A percentile compares a stretch with the other conserved stretches of the same genome.
Evolutionary conservation across 2,888 invertebrate species (phyloP).

Genomic region (Caenorhabditis sulstoni): DNA sequence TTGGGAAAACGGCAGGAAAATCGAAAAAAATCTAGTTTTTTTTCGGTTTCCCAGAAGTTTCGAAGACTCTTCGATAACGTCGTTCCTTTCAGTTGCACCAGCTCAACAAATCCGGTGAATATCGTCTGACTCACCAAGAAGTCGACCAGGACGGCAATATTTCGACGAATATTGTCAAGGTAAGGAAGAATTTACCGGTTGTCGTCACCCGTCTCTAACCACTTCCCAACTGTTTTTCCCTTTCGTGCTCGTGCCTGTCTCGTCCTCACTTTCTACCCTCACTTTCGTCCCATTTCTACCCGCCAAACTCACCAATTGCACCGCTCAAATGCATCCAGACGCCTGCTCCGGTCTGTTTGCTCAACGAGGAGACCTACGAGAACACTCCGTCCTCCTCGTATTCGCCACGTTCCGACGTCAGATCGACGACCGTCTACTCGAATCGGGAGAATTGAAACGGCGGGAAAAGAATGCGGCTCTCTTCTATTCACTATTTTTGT

Average conservation of each 20-base stretch:
- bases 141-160: slow-evolving; percentile 93
- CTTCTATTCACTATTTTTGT: slow-evolving; percentile 10
- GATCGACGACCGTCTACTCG: slow-evolving; percentile 49
- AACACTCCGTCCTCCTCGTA: slow-evolving; percentile 1
- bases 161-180: slow-evolving; percentile 93
- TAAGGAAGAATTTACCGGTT: slow-evolving; percentile 75
- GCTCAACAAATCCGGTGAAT: slow-evolving; percentile 87
- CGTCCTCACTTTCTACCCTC: neutral
- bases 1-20: no score
- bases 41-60: no score
- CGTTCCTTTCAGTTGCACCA: slow-evolving; percentile 85
- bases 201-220: neutral
- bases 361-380: no score
- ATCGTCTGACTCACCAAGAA: slow-evolving; percentile 93
- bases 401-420: slow-evolving; percentile 42
- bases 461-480: slow-evolving; percentile 4
- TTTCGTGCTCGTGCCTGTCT: slow-evolving; percentile 3
- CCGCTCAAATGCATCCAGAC: neutral
- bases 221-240: neutral
- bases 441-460: slow-evolving; percentile 23
- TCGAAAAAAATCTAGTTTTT: no score
- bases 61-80: no score
- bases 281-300: neutral
- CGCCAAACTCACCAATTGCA: slow-evolving; percentile 3
- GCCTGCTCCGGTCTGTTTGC: neutral